Evolutionary conservation across 2,113 vertebrate genomes (phyloP).

Genomic region (Athene cunicularia): DNA sequence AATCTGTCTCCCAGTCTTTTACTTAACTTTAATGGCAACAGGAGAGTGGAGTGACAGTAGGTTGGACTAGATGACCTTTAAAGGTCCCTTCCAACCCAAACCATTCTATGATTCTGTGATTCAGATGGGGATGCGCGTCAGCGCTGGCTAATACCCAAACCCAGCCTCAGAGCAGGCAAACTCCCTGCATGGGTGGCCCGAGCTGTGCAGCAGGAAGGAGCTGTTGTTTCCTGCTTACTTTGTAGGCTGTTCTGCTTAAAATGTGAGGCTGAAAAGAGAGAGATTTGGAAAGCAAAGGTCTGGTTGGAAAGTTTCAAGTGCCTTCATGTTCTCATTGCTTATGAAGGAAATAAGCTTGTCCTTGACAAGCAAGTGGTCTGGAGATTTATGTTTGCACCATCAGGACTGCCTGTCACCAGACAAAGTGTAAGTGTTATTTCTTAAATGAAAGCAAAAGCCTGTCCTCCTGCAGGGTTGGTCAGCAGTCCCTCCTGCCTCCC

Average conservation of each 20-base stretch:
- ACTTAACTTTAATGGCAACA: neutral
- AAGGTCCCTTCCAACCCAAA: neutral
- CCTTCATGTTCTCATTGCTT: neutral
- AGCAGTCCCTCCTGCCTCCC: neutral
- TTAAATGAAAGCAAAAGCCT: neutral
- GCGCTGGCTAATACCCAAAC: neutral
- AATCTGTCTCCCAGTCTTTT: neutral
- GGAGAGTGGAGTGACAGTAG: neutral
- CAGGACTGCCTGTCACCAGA: neutral
- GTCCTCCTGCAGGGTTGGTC: neutral
- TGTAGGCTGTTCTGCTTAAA: neutral
- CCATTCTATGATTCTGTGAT: neutral
- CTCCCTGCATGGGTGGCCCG: neutral
- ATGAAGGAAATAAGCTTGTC: neutral
- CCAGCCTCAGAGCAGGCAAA: neutral
- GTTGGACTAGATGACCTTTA: neutral
- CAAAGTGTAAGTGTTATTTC: neutral
- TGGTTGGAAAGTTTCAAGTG: neutral
- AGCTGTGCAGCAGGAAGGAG: conserved; percentile 5
- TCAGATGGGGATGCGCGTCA: neutral
- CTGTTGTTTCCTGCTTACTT: neutral
- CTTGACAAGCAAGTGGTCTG: neutral
- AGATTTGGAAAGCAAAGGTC: neutral
- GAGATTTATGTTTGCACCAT: neutral
- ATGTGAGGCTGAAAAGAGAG: neutral